Base-by-base conservation (phyloP, 2,888 invertebrate genomes). In the Eurois occulta region DNA sequence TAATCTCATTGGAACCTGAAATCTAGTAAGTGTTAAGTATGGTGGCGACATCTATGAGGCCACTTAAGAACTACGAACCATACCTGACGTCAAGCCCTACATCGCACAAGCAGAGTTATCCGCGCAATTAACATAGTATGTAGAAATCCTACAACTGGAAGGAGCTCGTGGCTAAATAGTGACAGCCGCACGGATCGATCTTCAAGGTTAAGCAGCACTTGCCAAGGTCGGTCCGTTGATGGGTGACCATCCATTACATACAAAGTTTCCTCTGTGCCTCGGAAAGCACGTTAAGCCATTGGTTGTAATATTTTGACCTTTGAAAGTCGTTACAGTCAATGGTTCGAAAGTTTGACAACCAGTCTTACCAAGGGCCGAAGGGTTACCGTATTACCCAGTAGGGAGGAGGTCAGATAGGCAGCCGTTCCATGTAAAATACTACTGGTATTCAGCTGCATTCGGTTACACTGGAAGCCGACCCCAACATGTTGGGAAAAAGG, bases 1-100 rank as follows among this genome's bases (percentile, higher is more conserved):
- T 69, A 60, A 65, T 68, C 24, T 52, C 16, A 58, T 43, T 73
- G 58, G 65, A 55, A 13, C 55, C 32, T 46, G 46, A 67, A 48
- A 60, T 21, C 2, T 24, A 13, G 16, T 16, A 38, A 64, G 2
- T 38, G 60, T 4, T 18, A 8, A n/a, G 64, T 24, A 64, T 38
- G 21, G 24, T 64, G 64, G 64, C 64, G 64, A 24, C 64, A n/a
- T 24, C 64, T 38, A 64, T 38, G 7, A 64, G 24, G 38, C 64
- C 64, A n/a, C 64, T 64, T 64, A 1, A 38, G 24, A n/a, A 38
- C 38, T 64, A 38, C 35, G 2, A 38, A 28, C 6, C n/a, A 10
- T n/a, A 55, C 24, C 24, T 52, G 52, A 52, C 24, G 52, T 52
- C 16, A 35, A 18, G 32, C 32, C n/a, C n/a, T 55, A 58, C 16